These are phyloP conservation scores for Bombylius discolor DNA, from an alignment of 2,888 invertebrate species.

Conservation along the genomic window DNA sequence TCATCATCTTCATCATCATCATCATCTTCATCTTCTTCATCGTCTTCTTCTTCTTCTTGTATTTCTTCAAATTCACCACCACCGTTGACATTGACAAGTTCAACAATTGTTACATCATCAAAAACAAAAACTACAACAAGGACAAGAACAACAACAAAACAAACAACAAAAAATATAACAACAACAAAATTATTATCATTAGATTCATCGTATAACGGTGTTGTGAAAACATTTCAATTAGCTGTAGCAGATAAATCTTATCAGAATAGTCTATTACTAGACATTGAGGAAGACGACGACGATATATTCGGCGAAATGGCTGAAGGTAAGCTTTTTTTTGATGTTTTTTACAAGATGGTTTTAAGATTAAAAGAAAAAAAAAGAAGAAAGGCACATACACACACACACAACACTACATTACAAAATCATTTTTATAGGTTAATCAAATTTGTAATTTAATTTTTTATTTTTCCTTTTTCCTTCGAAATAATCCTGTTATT, in stretches of 20 bases:
- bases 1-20: slow-evolving; percentile 9
- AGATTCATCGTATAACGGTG: slow-evolving; percentile 26
- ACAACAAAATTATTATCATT: not conserved
- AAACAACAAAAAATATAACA: not conserved
- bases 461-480: no score
- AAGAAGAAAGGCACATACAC: no score
- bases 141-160: slow-evolving; percentile 2
- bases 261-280: slow-evolving; percentile 30
- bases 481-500: no score
- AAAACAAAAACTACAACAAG: slow-evolving; percentile 8
- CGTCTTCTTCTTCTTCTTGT: slow-evolving; percentile 6
- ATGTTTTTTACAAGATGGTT: not conserved
- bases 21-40: slow-evolving; percentile 11
- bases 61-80: slow-evolving; percentile 18
- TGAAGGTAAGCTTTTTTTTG: slow-evolving; percentile 25
- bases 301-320: slow-evolving; percentile 36
- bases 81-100: slow-evolving; percentile 11
- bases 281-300: slow-evolving; percentile 9
- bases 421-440: no score
- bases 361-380: no score
- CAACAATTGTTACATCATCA: not conserved
- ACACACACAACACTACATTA: no score
- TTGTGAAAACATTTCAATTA: slow-evolving; percentile 23
- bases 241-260: slow-evolving; percentile 23
- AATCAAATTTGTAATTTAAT: no score